Evolutionary conservation across 2,797 vertebrate genomes (phyloP).

Genomic region (Arremon aurantiirostris): DNA sequence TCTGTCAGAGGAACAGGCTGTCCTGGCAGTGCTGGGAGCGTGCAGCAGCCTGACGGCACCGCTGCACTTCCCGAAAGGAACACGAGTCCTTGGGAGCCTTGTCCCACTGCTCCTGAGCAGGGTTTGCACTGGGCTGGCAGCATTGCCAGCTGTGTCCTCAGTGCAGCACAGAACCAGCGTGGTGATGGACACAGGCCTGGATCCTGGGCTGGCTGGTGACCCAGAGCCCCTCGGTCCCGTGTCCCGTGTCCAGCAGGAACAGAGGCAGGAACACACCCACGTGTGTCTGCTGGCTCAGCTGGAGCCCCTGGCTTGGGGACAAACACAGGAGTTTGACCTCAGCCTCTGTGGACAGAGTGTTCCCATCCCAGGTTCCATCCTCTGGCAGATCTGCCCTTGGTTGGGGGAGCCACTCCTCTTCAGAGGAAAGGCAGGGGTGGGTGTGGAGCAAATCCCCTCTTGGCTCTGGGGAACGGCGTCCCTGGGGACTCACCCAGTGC

Average conservation of each 20-base stretch:
- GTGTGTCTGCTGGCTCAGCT: background rate
- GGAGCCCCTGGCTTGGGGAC: background rate
- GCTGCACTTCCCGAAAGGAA: accelerated
- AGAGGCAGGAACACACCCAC: accelerated
- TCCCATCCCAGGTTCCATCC: background rate
- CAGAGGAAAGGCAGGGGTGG: background rate
- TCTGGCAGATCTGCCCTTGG: background rate
- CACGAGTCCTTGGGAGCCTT: accelerated
- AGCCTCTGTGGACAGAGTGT: background rate
- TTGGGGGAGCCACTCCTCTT: background rate
- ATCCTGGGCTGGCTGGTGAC: accelerated
- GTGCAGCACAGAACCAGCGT: accelerated
- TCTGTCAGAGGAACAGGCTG: background rate
- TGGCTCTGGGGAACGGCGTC: background rate
- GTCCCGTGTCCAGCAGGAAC: accelerated
- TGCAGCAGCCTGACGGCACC: background rate
- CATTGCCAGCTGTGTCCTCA: background rate
- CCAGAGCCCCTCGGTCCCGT: too few species aligned
- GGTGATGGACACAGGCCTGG: accelerated
- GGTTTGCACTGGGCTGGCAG: background rate
- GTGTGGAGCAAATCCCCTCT: background rate
- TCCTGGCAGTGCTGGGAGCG: background rate
- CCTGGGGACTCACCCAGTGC: background rate
- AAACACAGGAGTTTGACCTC: background rate
- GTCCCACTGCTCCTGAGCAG: background rate